phyloP scores from a whole-genome alignment of 2,797 vertebrate species.

The Thamnophis elegans region DNA sequence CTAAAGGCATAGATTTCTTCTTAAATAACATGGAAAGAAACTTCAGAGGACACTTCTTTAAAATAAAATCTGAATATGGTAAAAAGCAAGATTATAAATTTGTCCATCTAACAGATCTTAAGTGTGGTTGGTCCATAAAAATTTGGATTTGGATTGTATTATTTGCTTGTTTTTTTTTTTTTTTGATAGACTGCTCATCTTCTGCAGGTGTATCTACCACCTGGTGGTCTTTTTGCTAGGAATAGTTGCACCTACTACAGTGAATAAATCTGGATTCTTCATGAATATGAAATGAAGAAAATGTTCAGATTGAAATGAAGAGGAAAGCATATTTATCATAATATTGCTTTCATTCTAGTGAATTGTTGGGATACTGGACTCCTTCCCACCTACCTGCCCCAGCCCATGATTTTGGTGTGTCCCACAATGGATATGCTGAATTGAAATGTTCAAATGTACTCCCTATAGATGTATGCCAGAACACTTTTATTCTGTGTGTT shows the following conservation, averaged over 20 bases:
- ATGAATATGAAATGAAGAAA: not conserved
- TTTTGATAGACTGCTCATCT: not conserved
- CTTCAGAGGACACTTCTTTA: not conserved
- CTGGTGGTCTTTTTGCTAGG: not conserved
- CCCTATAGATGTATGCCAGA: not conserved
- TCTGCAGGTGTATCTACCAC: not conserved
- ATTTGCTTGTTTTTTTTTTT: not conserved
- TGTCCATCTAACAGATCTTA: not conserved
- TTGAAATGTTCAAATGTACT: not conserved
- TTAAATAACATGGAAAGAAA: not conserved
- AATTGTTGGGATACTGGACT: not conserved
- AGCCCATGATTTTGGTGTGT: not conserved
- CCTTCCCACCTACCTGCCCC: not conserved
- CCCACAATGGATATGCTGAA: not conserved
- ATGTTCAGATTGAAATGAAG: not conserved
- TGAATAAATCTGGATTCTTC: not conserved
- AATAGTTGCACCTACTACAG: not conserved
- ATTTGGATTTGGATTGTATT: not conserved
- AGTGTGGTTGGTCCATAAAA: not conserved
- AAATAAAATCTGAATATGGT: not conserved
- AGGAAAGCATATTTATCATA: not conserved
- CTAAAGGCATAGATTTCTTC: not conserved
- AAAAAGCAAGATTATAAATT: not conserved
- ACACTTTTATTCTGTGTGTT: not conserved
- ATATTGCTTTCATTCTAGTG: not conserved